Conservation (phyloP, 2,113 vertebrate genomes). For the Indri indri region DNA sequence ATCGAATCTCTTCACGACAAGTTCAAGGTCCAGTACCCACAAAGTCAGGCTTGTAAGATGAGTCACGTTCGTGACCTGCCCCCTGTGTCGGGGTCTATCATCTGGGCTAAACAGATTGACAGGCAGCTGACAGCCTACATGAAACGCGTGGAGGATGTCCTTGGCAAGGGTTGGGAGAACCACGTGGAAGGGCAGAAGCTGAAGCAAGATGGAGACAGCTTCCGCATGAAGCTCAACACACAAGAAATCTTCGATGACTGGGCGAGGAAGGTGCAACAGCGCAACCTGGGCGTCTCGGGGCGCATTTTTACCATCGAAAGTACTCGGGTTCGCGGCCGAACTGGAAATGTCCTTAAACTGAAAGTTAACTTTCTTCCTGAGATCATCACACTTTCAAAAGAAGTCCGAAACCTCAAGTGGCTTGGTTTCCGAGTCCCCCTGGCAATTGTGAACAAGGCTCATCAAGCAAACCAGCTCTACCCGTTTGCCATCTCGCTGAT, state of each 20-base stretch:
- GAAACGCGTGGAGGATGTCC: constrained; percentile 98
- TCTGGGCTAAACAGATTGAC: constrained; percentile 99
- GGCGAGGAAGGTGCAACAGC: constrained; percentile 98
- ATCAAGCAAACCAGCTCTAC: constrained; percentile 98
- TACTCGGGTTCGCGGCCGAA: constrained; percentile 93
- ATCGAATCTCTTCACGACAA: constrained; percentile 99
- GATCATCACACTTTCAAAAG: constrained; percentile 98
- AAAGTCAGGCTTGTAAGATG: constrained; percentile 99
- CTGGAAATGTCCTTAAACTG: constrained; percentile 94
- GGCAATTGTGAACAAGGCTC: constrained; percentile 99
- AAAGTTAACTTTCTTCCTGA: constrained; percentile 99
- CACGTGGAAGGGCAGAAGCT: constrained; percentile 98
- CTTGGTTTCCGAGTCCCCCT: constrained; percentile 97
- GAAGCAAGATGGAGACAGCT: constrained; percentile 98
- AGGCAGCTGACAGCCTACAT: constrained; percentile 98
- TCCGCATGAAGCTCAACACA: constrained; percentile 98
- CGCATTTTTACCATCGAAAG: constrained; percentile 99
- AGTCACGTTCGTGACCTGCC: constrained; percentile 97
- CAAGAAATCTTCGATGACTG: constrained; percentile 99
- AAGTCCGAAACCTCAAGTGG: constrained; percentile 99
- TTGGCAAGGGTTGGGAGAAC: constrained; percentile 99
- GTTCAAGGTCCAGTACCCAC: constrained; percentile 99
- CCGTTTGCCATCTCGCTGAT: constrained; percentile 98
- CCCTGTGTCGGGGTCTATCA: constrained; percentile 97
- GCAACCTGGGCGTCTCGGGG: constrained; percentile 97